Evolutionary conservation across 1,140 invertebrate genomes (phyloP).

Genomic region (Oedothorax gibbosus): DNA sequence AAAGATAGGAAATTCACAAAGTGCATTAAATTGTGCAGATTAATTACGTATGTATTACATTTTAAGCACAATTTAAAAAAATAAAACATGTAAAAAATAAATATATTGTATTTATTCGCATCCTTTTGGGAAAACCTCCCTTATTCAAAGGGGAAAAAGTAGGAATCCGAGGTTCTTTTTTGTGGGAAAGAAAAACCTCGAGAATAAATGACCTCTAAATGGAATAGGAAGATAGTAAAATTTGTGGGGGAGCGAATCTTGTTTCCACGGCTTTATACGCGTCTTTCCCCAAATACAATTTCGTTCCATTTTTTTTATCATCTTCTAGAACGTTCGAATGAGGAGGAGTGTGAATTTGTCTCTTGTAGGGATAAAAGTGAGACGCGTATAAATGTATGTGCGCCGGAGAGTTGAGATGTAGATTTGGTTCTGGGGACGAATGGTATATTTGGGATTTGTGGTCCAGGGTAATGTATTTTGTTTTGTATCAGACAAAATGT

Average conservation of each 20-base stretch:
- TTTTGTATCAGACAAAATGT: no score
- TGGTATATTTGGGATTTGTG: conserved; percentile 40
- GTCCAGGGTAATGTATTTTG: no score
- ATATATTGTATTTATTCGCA: no score
- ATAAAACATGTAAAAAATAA: no score
- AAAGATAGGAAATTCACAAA: no score
- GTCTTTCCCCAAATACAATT: neutral
- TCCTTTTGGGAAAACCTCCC: conserved; percentile 5
- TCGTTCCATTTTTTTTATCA: neutral
- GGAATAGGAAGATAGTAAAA: conserved; percentile 39
- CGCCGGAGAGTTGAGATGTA: conserved; percentile 4
- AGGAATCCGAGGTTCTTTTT: conserved; percentile 8
- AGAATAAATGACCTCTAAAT: conserved; percentile 57
- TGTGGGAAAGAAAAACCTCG: neutral
- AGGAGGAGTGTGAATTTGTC: conserved; percentile 1
- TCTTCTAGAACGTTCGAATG: neutral
- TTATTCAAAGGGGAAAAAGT: neutral
- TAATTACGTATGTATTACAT: no score
- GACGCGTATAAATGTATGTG: conserved; percentile 36
- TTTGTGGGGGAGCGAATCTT: conserved; percentile 2
- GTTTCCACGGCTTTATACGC: neutral
- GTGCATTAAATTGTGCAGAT: no score
- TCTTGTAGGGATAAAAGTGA: conserved; percentile 1
- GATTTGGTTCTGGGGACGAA: conserved; percentile 2
- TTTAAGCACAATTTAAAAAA: no score